Percentiles rank a stretch among this genome's conserved stretches.
phyloP scores from a whole-genome alignment of 2,797 vertebrate genomes.

The Gadopsis marmoratus region DNA sequence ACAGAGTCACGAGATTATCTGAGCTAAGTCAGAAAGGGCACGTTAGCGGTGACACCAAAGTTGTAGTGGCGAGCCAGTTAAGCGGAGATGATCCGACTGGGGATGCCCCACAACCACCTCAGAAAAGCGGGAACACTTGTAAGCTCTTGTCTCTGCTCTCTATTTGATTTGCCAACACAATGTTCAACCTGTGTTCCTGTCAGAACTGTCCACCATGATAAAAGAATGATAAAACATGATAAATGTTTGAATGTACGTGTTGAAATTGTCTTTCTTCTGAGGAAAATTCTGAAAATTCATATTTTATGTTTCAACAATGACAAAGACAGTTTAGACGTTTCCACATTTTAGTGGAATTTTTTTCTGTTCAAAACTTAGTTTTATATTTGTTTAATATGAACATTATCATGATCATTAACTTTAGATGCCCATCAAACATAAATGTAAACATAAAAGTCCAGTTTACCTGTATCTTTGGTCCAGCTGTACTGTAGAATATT shows the following conservation, averaged over 20 bases:
- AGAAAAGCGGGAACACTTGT: neutral
- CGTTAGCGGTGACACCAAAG: conserved; percentile 49
- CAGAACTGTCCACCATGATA: neutral
- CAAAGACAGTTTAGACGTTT: neutral
- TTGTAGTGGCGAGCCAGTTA: conserved; percentile 42
- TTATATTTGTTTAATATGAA: neutral
- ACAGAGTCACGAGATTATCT: conserved; percentile 71
- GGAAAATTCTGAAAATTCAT: neutral
- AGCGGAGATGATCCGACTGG: conserved; percentile 55
- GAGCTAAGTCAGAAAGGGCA: conserved; percentile 57
- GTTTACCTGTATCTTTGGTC: too few species aligned
- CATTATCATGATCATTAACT: neutral
- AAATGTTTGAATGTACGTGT: too few species aligned
- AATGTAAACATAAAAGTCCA: neutral
- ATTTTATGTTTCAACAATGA: neutral
- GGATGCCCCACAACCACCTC: neutral
- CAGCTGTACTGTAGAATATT: neutral
- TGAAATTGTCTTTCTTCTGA: neutral
- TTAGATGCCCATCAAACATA: neutral
- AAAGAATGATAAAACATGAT: neutral
- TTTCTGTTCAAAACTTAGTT: neutral
- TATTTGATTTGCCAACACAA: conserved; percentile 3
- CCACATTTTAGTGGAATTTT: neutral
- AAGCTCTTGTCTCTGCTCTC: conserved; percentile 6
- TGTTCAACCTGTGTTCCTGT: neutral